These are phyloP conservation scores for Stegodyphus mimosarum DNA, from an alignment of 1,140 invertebrate genomes.

Conservation along the genomic window DNA sequence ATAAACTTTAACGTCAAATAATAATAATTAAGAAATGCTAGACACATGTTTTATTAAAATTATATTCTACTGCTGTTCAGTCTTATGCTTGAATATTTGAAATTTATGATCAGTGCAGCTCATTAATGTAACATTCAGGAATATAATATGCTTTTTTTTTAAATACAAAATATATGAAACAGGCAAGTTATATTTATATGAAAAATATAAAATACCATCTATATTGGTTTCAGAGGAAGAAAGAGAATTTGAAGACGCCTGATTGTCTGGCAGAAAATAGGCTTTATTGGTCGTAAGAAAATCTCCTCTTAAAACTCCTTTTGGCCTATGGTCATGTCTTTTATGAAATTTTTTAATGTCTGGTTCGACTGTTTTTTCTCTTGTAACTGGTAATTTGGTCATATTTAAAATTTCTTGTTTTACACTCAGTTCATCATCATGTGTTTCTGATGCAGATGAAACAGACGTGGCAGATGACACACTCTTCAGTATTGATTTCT, in stretches of 20 bases:
- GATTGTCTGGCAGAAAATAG: slow-evolving; percentile 27
- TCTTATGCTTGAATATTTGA: too few species aligned
- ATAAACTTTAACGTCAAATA: too few species aligned
- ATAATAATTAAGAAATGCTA: too few species aligned
- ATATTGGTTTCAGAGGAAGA: slow-evolving; percentile 5
- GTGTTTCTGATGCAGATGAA: slow-evolving; percentile 18
- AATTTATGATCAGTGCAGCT: too few species aligned
- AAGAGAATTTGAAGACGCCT: neutral
- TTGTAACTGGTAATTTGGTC: neutral
- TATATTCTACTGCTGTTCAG: too few species aligned
- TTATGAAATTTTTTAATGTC: slow-evolving; percentile 5
- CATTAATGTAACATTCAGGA: too few species aligned
- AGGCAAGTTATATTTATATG: too few species aligned
- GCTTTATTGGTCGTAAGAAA: slow-evolving; percentile 29
- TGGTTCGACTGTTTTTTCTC: neutral
- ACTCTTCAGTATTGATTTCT: neutral
- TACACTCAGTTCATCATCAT: neutral
- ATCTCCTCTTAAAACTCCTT: neutral
- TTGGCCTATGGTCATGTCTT: slow-evolving; percentile 12
- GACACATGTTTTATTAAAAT: too few species aligned
- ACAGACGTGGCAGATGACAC: slow-evolving; percentile 1
- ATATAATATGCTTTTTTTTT: too few species aligned
- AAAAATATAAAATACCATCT: slow-evolving; percentile 12
- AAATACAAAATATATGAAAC: too few species aligned
- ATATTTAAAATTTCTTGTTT: neutral